Percentiles rank a stretch among this genome's conserved stretches.
These are phyloP conservation scores for Dreissena polymorpha DNA, from an alignment of 1,140 invertebrate genomes.

Conservation along the genomic window DNA sequence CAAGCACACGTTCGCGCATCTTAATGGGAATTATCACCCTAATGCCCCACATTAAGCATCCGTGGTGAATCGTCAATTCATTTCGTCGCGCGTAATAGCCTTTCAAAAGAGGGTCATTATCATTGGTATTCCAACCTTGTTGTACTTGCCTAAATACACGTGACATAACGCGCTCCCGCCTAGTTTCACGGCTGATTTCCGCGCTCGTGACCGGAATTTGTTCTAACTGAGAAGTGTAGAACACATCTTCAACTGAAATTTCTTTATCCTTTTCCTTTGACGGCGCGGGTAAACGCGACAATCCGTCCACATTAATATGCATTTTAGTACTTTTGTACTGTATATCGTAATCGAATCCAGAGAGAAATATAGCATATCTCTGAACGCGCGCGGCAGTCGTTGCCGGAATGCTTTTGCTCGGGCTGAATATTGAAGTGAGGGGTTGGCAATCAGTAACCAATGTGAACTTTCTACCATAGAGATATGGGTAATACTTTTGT, in stretches of 20 bases:
- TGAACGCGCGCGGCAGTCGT: conserved; percentile 72
- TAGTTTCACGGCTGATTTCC: not conserved
- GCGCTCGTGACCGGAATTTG: conserved; percentile 56
- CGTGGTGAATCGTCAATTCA: conserved; percentile 50
- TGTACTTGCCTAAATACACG: not conserved
- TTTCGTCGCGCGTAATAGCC: conserved; percentile 20
- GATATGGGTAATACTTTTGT: conserved; percentile 76
- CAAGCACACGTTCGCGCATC: conserved; percentile 72
- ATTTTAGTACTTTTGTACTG: conserved; percentile 10
- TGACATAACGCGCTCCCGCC: conserved; percentile 9
- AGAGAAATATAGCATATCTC: conserved; percentile 70
- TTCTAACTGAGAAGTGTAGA: conserved; percentile 79
- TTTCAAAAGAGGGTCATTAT: not conserved
- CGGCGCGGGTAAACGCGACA: not conserved
- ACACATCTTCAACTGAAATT: too few relatives aligned
- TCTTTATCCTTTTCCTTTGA: too few relatives aligned
- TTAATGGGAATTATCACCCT: conserved; percentile 77
- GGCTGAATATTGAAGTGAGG: conserved; percentile 79
- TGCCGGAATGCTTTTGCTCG: conserved; percentile 67
- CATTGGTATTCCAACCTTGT: conserved; percentile 26
- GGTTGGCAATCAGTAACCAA: conserved; percentile 79
- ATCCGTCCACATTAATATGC: not conserved
- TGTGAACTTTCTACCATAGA: conserved; percentile 79
- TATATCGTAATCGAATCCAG: not conserved
- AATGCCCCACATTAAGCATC: conserved; percentile 55